These are phyloP conservation scores for Plebejus argus DNA, from an alignment of 2,888 invertebrate genomes.

Conservation along the genomic window DNA sequence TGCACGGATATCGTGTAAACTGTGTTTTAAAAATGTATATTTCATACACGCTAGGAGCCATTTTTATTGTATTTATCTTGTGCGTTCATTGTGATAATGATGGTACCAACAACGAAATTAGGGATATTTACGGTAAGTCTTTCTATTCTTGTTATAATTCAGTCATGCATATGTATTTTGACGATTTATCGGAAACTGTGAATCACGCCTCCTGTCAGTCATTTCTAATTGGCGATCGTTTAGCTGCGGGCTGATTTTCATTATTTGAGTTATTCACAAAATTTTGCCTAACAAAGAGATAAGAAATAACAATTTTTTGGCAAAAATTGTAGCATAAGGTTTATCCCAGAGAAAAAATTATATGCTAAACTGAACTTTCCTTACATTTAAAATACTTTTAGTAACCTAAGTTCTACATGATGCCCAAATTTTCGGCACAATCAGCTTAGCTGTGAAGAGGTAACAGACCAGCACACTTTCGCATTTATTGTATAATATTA, in stretches of 20 bases:
- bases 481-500: too few relatives aligned
- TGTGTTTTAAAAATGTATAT: slow-evolving; percentile 72
- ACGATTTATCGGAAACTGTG: neutral
- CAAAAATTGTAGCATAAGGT: too few relatives aligned
- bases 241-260: neutral
- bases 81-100: slow-evolving; percentile 79
- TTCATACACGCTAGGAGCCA: slow-evolving; percentile 76
- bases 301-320: too few relatives aligned
- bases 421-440: too few relatives aligned
- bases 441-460: too few relatives aligned
- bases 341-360: neutral
- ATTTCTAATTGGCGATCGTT: slow-evolving; percentile 5
- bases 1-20: slow-evolving; percentile 63
- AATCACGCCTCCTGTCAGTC: slow-evolving; percentile 34
- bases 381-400: neutral
- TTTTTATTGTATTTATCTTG: slow-evolving; percentile 80
- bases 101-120: slow-evolving; percentile 75
- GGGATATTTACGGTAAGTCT: slow-evolving; percentile 73
- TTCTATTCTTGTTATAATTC: slow-evolving; percentile 33
- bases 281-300: too few relatives aligned
- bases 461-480: too few relatives aligned
- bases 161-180: slow-evolving; percentile 1
- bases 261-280: neutral
- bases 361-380: neutral
- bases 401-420: neutral